These are phyloP conservation scores for Calycopis cecrops DNA, from an alignment of 1,140 invertebrate species.

Conservation along the genomic window DNA sequence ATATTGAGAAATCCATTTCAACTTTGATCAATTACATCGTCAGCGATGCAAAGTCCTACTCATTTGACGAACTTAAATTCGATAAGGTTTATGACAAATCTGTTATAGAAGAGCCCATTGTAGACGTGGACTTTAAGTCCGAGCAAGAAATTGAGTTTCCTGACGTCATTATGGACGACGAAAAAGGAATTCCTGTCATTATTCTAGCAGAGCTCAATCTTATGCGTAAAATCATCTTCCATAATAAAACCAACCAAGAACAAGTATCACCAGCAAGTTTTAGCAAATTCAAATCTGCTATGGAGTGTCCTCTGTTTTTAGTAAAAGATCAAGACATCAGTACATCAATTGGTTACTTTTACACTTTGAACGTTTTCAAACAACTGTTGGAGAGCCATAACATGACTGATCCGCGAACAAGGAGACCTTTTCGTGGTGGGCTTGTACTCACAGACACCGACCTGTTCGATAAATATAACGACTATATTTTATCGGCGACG, in stretches of 20 bases:
- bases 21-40: conserved; percentile 36
- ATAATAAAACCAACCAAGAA: conserved; percentile 10
- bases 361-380: conserved; percentile 38
- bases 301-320: conserved; percentile 38
- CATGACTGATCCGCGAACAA: conserved; percentile 30
- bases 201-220: conserved; percentile 27
- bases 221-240: conserved; percentile 36
- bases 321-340: conserved; percentile 28
- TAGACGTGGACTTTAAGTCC: conserved; percentile 28
- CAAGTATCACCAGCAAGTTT: conserved; percentile 30
- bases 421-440: conserved; percentile 27
- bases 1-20: conserved; percentile 32
- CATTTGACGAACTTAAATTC: conserved; percentile 33
- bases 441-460: conserved; percentile 30
- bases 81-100: conserved; percentile 24
- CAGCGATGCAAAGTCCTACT: conserved; percentile 30
- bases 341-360: conserved; percentile 36
- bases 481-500: conserved; percentile 33
- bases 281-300: conserved; percentile 33
- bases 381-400: conserved; percentile 24
- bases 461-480: conserved; percentile 37
- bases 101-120: conserved; percentile 25
- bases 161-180: conserved; percentile 33
- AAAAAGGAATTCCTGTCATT: conserved; percentile 36
- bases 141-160: conserved; percentile 38